Percentiles rank a stretch among this genome's conserved stretches.
Evolutionary conservation across 2,888 invertebrate genomes (phyloP).

Genomic region (Miltochrista miniata): DNA sequence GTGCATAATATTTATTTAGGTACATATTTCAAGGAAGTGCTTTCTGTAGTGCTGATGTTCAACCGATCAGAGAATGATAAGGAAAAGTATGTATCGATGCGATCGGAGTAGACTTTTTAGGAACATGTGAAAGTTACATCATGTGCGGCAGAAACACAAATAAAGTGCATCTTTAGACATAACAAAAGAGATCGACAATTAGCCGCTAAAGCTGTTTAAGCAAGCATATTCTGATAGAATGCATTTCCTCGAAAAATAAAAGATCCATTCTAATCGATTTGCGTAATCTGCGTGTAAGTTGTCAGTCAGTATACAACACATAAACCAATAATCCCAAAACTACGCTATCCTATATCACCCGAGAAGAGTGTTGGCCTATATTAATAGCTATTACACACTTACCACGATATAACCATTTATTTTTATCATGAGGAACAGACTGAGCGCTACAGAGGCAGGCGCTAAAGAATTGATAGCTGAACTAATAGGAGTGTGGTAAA

Average conservation of each 20-base stretch:
- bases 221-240: too few species aligned
- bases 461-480: constrained; percentile 32
- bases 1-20: constrained; percentile 3
- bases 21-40: not conserved
- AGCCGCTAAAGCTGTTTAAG: too few species aligned
- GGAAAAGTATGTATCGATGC: too few species aligned
- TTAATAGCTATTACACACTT: constrained; percentile 34
- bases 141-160: too few species aligned
- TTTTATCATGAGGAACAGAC: constrained; percentile 40
- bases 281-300: not conserved
- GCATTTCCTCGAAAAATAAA: too few species aligned
- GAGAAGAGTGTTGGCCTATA: constrained; percentile 11
- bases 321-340: not conserved
- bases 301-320: not conserved
- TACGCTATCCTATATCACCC: not conserved
- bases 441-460: constrained; percentile 30
- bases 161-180: too few species aligned
- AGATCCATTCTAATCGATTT: too few species aligned
- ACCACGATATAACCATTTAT: constrained; percentile 35
- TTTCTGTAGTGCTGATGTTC: constrained; percentile 6
- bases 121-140: too few species aligned
- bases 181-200: too few species aligned
- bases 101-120: too few species aligned
- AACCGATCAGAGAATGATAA: not conserved
- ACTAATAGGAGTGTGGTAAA: constrained; percentile 40